A percentile compares a stretch with the other conserved stretches of the same genome.
These are phyloP conservation scores for Anisognathus igniventris DNA, from an alignment of 2,797 vertebrate genomes.

Conservation along the genomic window DNA sequence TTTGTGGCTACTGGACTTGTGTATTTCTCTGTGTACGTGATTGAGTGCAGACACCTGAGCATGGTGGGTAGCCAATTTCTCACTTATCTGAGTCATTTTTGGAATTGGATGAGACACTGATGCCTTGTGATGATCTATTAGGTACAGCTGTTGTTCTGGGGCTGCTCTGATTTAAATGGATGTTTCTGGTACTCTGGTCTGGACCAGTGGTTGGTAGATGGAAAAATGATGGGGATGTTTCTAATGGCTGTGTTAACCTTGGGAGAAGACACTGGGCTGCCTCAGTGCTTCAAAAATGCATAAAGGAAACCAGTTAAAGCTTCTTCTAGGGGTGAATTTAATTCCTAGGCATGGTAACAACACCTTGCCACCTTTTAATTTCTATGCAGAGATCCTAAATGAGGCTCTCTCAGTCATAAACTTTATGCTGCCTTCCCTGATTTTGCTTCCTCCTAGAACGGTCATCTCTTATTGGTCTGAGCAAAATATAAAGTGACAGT, in stretches of 20 bases:
- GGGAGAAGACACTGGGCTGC: not conserved
- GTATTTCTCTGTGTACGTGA: not conserved
- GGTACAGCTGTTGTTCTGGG: not conserved
- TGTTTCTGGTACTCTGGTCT: not conserved
- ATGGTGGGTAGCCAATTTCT: not conserved
- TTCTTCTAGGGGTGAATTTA: not conserved
- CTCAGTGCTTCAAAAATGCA: not conserved
- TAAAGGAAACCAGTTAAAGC: not conserved
- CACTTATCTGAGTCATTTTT: not conserved
- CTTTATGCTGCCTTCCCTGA: not conserved
- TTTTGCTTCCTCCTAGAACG: not conserved
- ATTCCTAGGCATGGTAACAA: not conserved
- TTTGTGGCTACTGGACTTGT: not conserved
- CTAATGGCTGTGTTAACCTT: constrained; percentile 23
- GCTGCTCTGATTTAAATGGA: not conserved
- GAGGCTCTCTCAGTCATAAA: not conserved
- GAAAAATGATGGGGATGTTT: not conserved
- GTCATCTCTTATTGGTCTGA: not conserved
- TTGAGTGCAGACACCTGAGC: not conserved
- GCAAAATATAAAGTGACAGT: not conserved
- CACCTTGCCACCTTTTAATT: constrained; percentile 2
- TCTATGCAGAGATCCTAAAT: not conserved
- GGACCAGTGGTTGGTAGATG: not conserved
- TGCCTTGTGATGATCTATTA: not conserved
- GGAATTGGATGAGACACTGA: not conserved